Evolutionary conservation across 2,797 vertebrate species (phyloP).

Genomic region (Knipowitschia caucasica): DNA sequence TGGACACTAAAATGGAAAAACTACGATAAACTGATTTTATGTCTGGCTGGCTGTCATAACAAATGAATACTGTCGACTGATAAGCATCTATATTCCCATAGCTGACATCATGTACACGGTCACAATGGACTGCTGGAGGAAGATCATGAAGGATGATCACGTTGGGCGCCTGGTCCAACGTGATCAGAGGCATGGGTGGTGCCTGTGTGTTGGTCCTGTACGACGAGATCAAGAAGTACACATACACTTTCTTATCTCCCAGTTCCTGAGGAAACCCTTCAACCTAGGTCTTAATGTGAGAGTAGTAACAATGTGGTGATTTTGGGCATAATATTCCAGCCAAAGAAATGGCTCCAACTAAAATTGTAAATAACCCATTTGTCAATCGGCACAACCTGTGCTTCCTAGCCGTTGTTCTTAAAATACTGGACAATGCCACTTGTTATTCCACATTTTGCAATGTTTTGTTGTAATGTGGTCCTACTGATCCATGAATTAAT

Average conservation of each 20-base stretch:
- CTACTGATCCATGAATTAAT: constrained; percentile 65
- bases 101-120: constrained; percentile 99
- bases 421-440: constrained; percentile 22
- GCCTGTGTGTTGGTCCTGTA: constrained; percentile 98
- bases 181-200: constrained; percentile 96
- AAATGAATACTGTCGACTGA: background rate
- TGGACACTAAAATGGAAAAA: too few relatives aligned
- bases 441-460: constrained; percentile 22
- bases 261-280: constrained; percentile 52
- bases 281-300: constrained; percentile 77
- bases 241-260: constrained; percentile 67
- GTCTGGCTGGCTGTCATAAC: background rate
- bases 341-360: constrained; percentile 30
- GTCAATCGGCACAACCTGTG: constrained; percentile 29
- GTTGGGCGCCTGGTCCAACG: constrained; percentile 99
- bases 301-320: constrained; percentile 76
- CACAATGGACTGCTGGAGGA: constrained; percentile 97
- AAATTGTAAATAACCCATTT: constrained; percentile 54
- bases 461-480: constrained; percentile 46
- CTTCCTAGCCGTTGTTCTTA: constrained; percentile 19
- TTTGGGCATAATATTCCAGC: constrained; percentile 42
- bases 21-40: constrained; percentile 88
- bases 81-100: constrained; percentile 59
- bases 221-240: constrained; percentile 96
- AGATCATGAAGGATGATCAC: constrained; percentile 97